Base-by-base conservation (phyloP, 2,888 invertebrate genomes). In the Liodrosophila aerea region DNA sequence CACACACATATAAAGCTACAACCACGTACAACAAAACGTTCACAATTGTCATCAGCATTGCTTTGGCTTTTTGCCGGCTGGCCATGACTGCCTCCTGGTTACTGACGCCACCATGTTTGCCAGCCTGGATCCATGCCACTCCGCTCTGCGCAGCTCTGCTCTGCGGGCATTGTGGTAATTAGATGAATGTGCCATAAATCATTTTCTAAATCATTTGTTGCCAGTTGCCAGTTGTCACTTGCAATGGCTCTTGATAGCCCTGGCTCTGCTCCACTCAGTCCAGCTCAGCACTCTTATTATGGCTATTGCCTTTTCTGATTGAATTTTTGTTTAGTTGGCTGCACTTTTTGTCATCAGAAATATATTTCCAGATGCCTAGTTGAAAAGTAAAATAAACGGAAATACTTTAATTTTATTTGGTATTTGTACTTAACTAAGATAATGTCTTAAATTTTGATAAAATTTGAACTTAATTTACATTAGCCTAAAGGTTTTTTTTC, bases 181-280 rank as follows among this genome's bases (percentile, higher is more conserved):
- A 82, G 83, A 82, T 78, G 83, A 82, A 82, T 78, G 71, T 69
- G 73, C 80, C 78, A 80, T 80, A 80, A 80, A 80, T 80, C 83
- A 80, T 82, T 80, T 78, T 78, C 78, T 71, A 80, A 78, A 78
- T 82, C 78, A 82, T 80, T 78, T 76, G 73, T 71, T 82, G 67
- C 64, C 69, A 58, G 60, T 68, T 60, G 47, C 66, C 66, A 34
- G 64, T 61, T 66, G 51, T 51, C 57, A 51, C 46, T 54, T 67
- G 54, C 47, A 64, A 46, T 47, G 22, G 33, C 41, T 45, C 45
- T 41, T 61, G 47, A 61, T 54, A 51, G 50, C 47, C 29, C 27
- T n/a, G 33, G 18, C 34, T 33, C 11, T 11, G 30, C 31, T 40
- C 30, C 12, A 3, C 4, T 11, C 4, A 0, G 1, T 1, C 2